Evolutionary conservation across 2,888 invertebrate genomes (phyloP).

Genomic region (Troides aeacus): DNA sequence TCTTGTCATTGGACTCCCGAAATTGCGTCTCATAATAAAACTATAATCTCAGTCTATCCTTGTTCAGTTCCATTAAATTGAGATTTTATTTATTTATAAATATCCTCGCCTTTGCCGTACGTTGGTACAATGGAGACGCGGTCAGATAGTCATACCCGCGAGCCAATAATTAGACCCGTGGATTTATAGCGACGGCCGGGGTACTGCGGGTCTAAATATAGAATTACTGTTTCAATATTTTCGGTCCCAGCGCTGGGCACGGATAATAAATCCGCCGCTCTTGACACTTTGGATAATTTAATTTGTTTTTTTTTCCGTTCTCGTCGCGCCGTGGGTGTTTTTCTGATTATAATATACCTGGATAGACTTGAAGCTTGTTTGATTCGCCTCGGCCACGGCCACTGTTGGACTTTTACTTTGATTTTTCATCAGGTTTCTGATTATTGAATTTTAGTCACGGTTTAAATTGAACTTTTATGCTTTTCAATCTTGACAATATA

Average conservation of each 20-base stretch:
- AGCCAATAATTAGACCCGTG: constrained; percentile 64
- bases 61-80: neutral
- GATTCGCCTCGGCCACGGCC: neutral
- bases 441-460: neutral
- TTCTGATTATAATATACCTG: constrained; percentile 14
- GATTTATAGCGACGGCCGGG: constrained; percentile 58
- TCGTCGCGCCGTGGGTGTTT: neutral
- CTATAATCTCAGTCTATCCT: neutral
- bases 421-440: neutral
- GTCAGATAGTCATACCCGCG: constrained; percentile 48
- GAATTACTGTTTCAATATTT: constrained; percentile 45
- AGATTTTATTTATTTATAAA: neutral
- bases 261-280: constrained; percentile 28
- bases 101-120: constrained; percentile 1
- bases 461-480: neutral
- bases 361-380: constrained; percentile 1
- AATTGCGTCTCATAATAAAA: too few species aligned
- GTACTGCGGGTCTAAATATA: constrained; percentile 50
- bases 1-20: too few species aligned
- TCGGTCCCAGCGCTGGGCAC: constrained; percentile 31
- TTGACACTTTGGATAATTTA: constrained; percentile 28
- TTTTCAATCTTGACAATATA: neutral
- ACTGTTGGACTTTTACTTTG: neutral
- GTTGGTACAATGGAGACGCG: constrained; percentile 40
- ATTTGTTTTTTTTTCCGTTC: constrained; percentile 3